Conservation (phyloP, 2,888 invertebrate genomes). For the Elgonia sp. region DNA sequence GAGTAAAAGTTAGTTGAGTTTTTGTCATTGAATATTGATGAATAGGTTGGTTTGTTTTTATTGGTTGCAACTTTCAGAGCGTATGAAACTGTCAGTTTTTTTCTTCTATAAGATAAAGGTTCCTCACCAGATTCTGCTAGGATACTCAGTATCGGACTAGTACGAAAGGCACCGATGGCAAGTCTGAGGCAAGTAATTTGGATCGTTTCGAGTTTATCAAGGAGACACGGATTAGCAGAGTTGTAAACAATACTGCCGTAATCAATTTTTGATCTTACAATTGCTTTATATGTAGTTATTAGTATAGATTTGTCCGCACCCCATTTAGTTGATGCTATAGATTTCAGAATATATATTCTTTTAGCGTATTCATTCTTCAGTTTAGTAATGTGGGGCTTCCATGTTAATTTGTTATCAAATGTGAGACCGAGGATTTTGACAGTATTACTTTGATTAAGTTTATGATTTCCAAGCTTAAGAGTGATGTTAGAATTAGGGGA, state of each 20-base stretch:
- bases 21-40: neutral
- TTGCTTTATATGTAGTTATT: neutral
- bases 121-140: neutral
- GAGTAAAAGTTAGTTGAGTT: neutral
- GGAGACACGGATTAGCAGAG: neutral
- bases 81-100: neutral
- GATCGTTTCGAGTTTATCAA: neutral
- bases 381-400: neutral
- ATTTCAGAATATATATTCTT: neutral
- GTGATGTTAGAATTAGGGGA: neutral
- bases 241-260: constrained; percentile 9
- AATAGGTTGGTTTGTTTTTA: neutral
- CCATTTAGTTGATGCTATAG: neutral
- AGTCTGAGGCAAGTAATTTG: neutral
- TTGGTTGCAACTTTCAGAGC: neutral
- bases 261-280: neutral
- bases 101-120: neutral
- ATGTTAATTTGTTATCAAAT: constrained; percentile 26
- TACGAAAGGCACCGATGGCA: neutral
- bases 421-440: neutral
- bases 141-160: neutral
- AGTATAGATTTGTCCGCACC: neutral
- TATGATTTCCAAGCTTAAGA: neutral
- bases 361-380: neutral
- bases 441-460: neutral